Evolutionary conservation across 2,888 invertebrate species (phyloP).

Genomic region (Anticlea derivata): DNA sequence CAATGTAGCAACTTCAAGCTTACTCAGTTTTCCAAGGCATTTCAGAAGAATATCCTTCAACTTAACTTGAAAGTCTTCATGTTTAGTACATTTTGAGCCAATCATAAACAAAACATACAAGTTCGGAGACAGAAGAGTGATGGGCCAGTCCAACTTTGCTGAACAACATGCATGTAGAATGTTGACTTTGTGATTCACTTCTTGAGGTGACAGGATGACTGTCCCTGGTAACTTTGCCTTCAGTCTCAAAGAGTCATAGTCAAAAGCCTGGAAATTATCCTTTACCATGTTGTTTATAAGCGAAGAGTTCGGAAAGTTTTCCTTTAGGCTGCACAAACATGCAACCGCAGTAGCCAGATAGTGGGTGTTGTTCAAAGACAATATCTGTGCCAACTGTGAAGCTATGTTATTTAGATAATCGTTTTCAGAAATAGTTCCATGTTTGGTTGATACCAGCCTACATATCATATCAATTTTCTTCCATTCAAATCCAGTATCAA

Average conservation of each 20-base stretch:
- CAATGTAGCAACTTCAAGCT: conserved; percentile 42
- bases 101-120: conserved; percentile 72
- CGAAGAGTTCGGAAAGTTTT: conserved; percentile 71
- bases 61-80: conserved; percentile 57
- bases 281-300: conserved; percentile 53
- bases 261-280: conserved; percentile 57
- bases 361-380: conserved; percentile 68
- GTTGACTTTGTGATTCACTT: conserved; percentile 64
- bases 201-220: conserved; percentile 61
- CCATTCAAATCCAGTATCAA: conserved; percentile 86
- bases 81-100: conserved; percentile 59
- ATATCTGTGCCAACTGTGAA: conserved; percentile 77
- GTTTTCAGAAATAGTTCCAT: conserved; percentile 67
- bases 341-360: conserved; percentile 78
- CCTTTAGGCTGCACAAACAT: conserved; percentile 81
- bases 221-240: conserved; percentile 60
- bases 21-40: conserved; percentile 53
- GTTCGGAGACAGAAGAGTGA: conserved; percentile 61
- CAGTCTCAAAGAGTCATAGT: conserved; percentile 46
- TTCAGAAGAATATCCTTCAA: conserved; percentile 64
- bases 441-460: conserved; percentile 84
- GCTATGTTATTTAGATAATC: conserved; percentile 83
- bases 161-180: conserved; percentile 63
- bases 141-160: conserved; percentile 58
- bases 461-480: conserved; percentile 86